Evolutionary conservation across 1,140 invertebrate species (phyloP).

Genomic region (Cydia splendana): DNA sequence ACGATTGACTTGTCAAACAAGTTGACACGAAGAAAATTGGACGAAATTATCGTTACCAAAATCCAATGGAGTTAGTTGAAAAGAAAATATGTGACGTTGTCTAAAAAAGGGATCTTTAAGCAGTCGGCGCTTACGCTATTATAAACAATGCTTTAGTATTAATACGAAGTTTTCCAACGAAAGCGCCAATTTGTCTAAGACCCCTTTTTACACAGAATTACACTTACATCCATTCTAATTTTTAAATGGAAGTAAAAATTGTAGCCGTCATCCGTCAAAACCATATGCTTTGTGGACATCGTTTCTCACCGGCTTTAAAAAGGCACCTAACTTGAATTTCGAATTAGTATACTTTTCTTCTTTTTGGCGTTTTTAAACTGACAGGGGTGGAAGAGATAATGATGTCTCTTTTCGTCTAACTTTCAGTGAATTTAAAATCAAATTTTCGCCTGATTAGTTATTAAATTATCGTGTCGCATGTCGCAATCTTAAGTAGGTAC

Average conservation of each 20-base stretch:
- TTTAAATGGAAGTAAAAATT: conserved; percentile 42
- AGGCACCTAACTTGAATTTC: conserved; percentile 50
- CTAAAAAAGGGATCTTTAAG: neutral
- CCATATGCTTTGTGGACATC: conserved; percentile 55
- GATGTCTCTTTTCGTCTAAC: neutral
- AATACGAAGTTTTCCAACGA: neutral
- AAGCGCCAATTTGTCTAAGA: neutral
- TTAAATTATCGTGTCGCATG: no score
- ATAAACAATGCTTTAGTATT: neutral
- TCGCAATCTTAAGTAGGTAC: no score
- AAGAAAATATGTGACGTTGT: neutral
- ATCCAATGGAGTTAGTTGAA: neutral
- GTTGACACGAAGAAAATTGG: conserved; percentile 66
- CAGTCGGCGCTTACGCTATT: neutral
- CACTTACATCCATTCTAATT: neutral
- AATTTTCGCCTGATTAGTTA: no score
- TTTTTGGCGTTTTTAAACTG: conserved; percentile 12
- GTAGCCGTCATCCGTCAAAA: conserved; percentile 58
- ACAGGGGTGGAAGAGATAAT: neutral
- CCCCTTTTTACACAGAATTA: neutral
- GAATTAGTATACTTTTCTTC: neutral
- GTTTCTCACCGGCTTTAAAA: conserved; percentile 63
- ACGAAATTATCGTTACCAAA: conserved; percentile 62
- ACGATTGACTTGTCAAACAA: conserved; percentile 66
- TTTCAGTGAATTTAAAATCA: neutral